Evolutionary conservation across 2,888 invertebrate genomes (phyloP).

Genomic region (Pardosa pseudoannulata): DNA sequence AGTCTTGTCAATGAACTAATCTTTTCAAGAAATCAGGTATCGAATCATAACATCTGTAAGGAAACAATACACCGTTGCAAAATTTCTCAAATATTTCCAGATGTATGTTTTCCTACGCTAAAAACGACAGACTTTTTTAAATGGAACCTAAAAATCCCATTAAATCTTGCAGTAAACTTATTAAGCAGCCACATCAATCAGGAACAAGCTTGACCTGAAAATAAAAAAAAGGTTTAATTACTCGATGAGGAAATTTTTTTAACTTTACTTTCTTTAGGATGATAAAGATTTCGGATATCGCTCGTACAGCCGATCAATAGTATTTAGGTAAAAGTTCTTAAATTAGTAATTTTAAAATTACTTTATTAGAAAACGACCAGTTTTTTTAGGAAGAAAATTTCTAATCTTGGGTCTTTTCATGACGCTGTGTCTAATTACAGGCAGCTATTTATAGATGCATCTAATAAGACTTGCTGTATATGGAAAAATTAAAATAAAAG

Average conservation of each 20-base stretch:
- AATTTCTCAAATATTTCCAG: background rate
- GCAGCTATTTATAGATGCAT: no score
- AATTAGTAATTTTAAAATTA: slow-evolving; percentile 28
- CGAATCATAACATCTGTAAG: background rate
- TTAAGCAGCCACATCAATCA: slow-evolving; percentile 11
- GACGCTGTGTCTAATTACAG: no score
- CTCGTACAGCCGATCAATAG: slow-evolving; percentile 16
- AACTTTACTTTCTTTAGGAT: background rate
- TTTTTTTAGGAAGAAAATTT: background rate
- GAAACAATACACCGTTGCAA: background rate
- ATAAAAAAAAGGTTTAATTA: slow-evolving; percentile 44
- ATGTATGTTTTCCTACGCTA: background rate
- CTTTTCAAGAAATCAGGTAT: background rate
- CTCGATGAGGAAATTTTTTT: background rate
- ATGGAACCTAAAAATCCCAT: slow-evolving; percentile 18
- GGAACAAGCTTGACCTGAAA: slow-evolving; percentile 15
- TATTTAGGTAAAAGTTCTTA: slow-evolving; percentile 16
- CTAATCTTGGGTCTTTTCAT: background rate
- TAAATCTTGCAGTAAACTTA: slow-evolving; percentile 27
- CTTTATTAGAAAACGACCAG: slow-evolving; percentile 6
- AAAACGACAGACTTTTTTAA: slow-evolving; percentile 8
- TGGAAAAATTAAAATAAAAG: no score
- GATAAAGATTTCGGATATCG: slow-evolving; percentile 20
- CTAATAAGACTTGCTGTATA: no score
- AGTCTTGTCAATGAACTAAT: no score